Conservation (phyloP, 2,888 invertebrate genomes). For the Melanotus villosus region DNA sequence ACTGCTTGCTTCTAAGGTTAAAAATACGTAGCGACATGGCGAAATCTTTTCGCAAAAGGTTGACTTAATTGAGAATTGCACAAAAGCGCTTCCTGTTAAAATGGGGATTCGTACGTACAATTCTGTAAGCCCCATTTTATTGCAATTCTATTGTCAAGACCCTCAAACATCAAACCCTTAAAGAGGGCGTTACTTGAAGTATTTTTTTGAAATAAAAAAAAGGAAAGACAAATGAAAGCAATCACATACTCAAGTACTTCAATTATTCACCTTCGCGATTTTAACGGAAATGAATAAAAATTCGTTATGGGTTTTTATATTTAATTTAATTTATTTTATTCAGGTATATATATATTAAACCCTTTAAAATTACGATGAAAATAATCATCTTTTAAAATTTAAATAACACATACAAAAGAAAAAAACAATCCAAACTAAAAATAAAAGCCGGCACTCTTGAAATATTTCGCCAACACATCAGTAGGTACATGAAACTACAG, state of each 20-base stretch:
- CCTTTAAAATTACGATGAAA: too few relatives aligned
- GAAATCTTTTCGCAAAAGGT: too few relatives aligned
- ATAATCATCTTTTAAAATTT: too few relatives aligned
- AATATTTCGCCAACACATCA: constrained; percentile 4
- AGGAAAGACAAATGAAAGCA: background rate
- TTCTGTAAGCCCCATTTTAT: background rate
- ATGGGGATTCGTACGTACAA: background rate
- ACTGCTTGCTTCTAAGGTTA: too few relatives aligned
- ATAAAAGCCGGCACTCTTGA: background rate
- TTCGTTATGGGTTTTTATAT: too few relatives aligned
- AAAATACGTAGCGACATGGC: too few relatives aligned
- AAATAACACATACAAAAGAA: too few relatives aligned
- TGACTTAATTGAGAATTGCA: background rate
- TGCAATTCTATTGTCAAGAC: background rate
- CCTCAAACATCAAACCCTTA: background rate
- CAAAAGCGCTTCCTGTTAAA: too few relatives aligned
- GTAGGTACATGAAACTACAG: too few relatives aligned
- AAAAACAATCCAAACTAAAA: background rate
- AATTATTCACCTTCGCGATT: background rate
- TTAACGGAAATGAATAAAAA: too few relatives aligned
- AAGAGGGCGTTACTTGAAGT: constrained; percentile 9
- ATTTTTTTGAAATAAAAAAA: background rate
- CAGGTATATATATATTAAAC: too few relatives aligned
- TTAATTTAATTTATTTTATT: too few relatives aligned
- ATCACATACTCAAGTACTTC: background rate